Evolutionary conservation across 2,888 invertebrate species (phyloP), one percentile per base, ranked within the genome.

Genomic region (Tillus elongatus): DNA sequence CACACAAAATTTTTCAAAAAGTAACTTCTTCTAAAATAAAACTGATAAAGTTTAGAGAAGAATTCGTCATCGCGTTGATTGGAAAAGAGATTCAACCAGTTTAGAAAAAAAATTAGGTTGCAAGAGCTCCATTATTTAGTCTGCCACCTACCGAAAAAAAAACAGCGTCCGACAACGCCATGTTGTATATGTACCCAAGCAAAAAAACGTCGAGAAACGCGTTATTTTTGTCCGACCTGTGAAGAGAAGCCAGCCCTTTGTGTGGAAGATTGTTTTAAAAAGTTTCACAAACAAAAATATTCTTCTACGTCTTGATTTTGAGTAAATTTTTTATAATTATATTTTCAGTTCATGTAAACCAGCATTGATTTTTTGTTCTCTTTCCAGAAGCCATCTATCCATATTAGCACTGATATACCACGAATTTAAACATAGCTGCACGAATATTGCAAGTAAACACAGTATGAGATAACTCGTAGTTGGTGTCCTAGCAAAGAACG

Each of bases 251-350:
- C 44, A 46, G 44, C 42, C 37, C 43, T 38, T 16, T 45, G 44
- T 40, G 46, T 46, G 45, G 45, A 49, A 49, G 40, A 49, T 39
- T 49, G 44, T 49, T 49, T 49, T 38, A 49, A 49, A 27, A 46
- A 44, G 31, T 49, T 36, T 27, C 45, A 46, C 44, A 45, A 43
- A 41, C 41, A 47, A 40, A 44, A 47, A 47, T 40, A 35, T 32
- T 36, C 26, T 39, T 41, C 27, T 34, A 30, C 19, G 28, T 35
- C 14, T 35, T 16, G 15, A 11, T 4, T 11, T 33, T 33, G 33
- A 36, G n/a, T 27, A 28, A 13, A 2, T 12, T 37, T 37, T 36
- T 36, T 37, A 37, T 40, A 15, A 36, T 33, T 33, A 33, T 33
- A 33, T 33, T 33, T 33, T 30, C 30, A 35, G 32, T 41, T 40